Evolutionary conservation across 2,888 invertebrate genomes (phyloP), one percentile per base, ranked within the genome.

Genomic region (Clepsis dumicolana): DNA sequence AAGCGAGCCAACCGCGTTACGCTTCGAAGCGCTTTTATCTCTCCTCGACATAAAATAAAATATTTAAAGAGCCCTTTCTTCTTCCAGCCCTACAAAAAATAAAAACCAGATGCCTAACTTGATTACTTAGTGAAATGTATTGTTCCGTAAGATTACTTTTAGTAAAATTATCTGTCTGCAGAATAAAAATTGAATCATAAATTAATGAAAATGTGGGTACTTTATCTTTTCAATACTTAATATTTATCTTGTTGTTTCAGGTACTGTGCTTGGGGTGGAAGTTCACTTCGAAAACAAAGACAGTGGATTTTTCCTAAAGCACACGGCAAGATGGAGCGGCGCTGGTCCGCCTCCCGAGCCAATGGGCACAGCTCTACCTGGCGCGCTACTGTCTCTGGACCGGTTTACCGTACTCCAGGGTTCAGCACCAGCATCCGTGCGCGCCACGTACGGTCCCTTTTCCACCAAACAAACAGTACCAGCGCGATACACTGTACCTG

Each of bases 391-490:
- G 62, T 97, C 97, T 63, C 95, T 97, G 72, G 98, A 98, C 90
- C 96, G 97, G 73, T 98, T 98, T 87, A 97, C 98, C 67, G 97
- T 99, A 41, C 96, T 98, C 78, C 97, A 98, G 87, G 98, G 97
- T 44, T 97, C 97, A 56, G 97, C 98, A 76, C 97, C 98, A 25
- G 97, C 98, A 35, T 98, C 98, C 25, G 97, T 99, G 50, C 95
- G 98, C 70, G 98, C 98, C 59, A 97, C 97, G 48, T 98, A 98
- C 84, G 99, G 98, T 4, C 98, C 98, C 7, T 98, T 98, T 91
- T 98, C 98, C 77, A 98, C 98, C 64, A 98, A 98, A 84, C 98
- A 98, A 90, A 98, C 98, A 0, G 98, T 98, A 44, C 98, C 98
- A 44, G 97, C 98, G 1, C 94, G 97, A 57, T 98, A 97, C 84